Evolutionary conservation across 2,888 invertebrate genomes (phyloP).

Genomic region (Aquatica leii): DNA sequence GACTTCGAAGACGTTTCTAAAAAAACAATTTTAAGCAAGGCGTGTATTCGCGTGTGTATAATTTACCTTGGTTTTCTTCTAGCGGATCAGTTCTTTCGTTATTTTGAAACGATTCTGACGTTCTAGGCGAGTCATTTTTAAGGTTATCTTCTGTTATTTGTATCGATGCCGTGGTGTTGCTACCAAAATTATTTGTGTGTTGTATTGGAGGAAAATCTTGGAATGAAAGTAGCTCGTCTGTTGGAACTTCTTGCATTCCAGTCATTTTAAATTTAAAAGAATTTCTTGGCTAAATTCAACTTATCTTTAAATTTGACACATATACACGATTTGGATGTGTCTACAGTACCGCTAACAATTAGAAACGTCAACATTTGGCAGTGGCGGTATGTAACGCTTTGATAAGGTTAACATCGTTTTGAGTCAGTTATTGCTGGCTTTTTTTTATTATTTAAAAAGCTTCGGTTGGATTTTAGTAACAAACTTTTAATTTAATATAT

Average conservation of each 20-base stretch:
- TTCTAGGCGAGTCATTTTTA: background rate
- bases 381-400: too few relatives aligned
- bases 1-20: slow-evolving; percentile 59
- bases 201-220: slow-evolving; percentile 74
- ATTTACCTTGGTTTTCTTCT: background rate
- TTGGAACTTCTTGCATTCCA: slow-evolving; percentile 59
- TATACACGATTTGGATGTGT: slow-evolving; percentile 2
- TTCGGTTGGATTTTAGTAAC: too few relatives aligned
- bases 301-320: slow-evolving; percentile 10
- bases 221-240: slow-evolving; percentile 74
- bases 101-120: slow-evolving; percentile 3
- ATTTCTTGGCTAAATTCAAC: background rate
- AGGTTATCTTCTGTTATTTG: slow-evolving; percentile 20
- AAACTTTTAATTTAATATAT: too few relatives aligned
- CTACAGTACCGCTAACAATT: background rate
- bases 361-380: too few relatives aligned
- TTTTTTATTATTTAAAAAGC: too few relatives aligned
- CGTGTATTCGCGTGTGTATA: background rate
- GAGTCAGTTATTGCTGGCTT: too few relatives aligned
- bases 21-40: slow-evolving; percentile 43
- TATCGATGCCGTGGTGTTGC: slow-evolving; percentile 2
- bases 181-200: slow-evolving; percentile 54
- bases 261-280: slow-evolving; percentile 47
- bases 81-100: background rate
- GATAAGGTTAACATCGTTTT: too few relatives aligned